Base-by-base conservation (phyloP, 1,140 invertebrate genomes). In the Orius insidiosus region DNA sequence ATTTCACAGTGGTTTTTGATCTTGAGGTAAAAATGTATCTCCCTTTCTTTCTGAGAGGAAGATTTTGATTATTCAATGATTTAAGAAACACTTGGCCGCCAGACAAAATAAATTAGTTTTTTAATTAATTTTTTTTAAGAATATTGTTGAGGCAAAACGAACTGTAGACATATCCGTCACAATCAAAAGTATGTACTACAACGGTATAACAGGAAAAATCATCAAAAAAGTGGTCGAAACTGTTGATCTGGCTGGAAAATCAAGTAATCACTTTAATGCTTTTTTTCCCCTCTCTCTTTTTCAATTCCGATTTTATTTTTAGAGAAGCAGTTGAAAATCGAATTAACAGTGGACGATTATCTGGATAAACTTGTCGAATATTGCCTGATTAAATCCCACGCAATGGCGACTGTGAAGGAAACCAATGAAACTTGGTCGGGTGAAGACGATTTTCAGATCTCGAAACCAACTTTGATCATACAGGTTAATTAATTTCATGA, bases 401-500 rank as follows among this genome's bases (percentile, higher is more conserved):
- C 71, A 6, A 70, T 76, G 59, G 74, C 74, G 13, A 70, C 66
- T 46, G 76, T 80, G 0, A 67, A 72, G 52, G 75, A 78, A 53
- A 81, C 78, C 0, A 66, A 69, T 8, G 76, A 79, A 56, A 66
- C 70, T 4, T 79, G 76, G 74, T 70, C 70, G 34, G 74, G 76
- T 45, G 75, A 78, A 53, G 75, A 78, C 55, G 74, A 77, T 55
- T 77, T 79, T 59, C 66, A 68, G 31, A 62, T 80, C 11, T 63
- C 68, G 13, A 76, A 76, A 55, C 76, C 78, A 7, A 63, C 60
- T 39, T 61, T 75, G 50, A 63, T 64, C 55, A 63, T 74, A 7
- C 60, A 65, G 59, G 65, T 69, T 53, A 47, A 48, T 36, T 19
- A 24, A 24, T 31, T 51, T 2, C 37, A 42, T 14, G 41, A 54